These are phyloP conservation scores for Cybosia mesomella DNA, from an alignment of 2,888 invertebrate species.

Conservation along the genomic window DNA sequence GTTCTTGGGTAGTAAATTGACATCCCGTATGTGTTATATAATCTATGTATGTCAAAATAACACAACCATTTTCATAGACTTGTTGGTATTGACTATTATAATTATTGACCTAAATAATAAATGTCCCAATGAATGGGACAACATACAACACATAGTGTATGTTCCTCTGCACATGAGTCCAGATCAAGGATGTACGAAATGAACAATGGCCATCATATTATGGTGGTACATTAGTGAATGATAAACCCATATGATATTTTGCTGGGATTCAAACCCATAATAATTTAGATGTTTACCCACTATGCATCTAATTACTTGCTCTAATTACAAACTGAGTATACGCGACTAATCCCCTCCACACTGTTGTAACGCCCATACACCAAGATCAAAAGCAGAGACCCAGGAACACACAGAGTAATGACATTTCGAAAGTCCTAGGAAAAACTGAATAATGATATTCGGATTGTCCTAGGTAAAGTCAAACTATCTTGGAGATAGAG, in stretches of 20 bases:
- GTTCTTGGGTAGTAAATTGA: slow-evolving; percentile 13
- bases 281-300: background rate
- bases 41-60: background rate
- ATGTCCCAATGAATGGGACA: background rate
- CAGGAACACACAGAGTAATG: too few species aligned
- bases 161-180: background rate
- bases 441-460: too few species aligned
- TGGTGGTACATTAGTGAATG: background rate
- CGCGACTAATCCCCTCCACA: too few species aligned
- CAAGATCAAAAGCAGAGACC: too few species aligned
- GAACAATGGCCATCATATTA: too few species aligned
- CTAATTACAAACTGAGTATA: too few species aligned
- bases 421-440: too few species aligned
- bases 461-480: too few species aligned
- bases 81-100: too few species aligned
- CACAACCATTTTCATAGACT: too few species aligned
- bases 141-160: background rate
- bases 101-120: background rate
- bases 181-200: background rate
- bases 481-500: background rate
- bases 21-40: background rate
- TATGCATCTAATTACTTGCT: too few species aligned
- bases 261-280: background rate
- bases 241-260: background rate
- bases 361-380: too few species aligned